These are phyloP conservation scores for Pimpla rufipes DNA, from an alignment of 2,888 invertebrate species.

Conservation along the genomic window DNA sequence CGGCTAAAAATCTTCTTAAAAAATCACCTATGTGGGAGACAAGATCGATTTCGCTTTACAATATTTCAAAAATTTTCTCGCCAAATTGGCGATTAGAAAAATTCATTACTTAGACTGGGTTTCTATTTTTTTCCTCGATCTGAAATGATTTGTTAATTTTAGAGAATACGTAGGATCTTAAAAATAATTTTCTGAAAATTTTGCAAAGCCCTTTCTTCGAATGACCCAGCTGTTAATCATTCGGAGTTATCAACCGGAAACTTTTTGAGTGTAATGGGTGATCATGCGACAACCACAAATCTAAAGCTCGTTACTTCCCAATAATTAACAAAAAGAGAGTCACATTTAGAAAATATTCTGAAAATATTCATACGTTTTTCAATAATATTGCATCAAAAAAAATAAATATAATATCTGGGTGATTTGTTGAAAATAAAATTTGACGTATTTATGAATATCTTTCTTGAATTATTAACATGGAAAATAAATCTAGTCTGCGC, in stretches of 20 bases:
- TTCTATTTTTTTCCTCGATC: background rate
- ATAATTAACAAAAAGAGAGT: background rate
- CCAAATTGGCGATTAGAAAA: background rate
- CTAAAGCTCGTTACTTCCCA: background rate
- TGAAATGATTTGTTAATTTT: background rate
- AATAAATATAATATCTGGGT: background rate
- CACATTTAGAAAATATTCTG: background rate
- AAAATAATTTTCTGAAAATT: too few species aligned
- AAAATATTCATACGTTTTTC: background rate
- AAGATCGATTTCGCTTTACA: too few species aligned
- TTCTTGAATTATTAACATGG: background rate
- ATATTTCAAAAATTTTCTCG: too few species aligned
- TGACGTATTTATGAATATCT: background rate
- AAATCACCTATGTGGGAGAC: background rate
- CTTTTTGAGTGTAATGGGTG: background rate
- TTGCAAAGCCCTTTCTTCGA: too few species aligned
- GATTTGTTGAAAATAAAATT: background rate
- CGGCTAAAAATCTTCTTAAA: background rate
- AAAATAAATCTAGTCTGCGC: background rate
- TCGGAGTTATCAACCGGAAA: too few species aligned
- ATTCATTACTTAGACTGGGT: too few species aligned
- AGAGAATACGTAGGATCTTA: too few species aligned
- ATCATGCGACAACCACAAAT: background rate
- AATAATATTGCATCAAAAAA: background rate
- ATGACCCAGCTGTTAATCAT: too few species aligned